Percentiles rank a stretch among this genome's conserved stretches.
Evolutionary conservation across 1,140 invertebrate genomes (phyloP).

Genomic region (Heliconius himera): DNA sequence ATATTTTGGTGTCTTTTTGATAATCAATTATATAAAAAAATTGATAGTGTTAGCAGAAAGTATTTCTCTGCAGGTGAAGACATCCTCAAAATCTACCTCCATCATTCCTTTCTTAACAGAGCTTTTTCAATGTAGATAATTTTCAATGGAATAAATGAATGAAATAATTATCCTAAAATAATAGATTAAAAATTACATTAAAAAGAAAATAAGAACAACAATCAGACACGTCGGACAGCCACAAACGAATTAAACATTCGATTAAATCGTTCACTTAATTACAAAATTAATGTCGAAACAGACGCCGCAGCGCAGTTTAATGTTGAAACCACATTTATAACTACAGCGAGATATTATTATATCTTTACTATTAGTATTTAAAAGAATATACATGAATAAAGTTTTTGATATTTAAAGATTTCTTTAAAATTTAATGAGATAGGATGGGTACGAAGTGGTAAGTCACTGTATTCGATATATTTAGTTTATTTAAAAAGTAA

Average conservation of each 20-base stretch:
- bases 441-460: too few relatives aligned
- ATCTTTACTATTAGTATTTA: neutral
- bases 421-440: too few relatives aligned
- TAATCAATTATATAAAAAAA: too few relatives aligned
- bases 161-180: neutral
- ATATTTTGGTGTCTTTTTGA: too few relatives aligned
- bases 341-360: constrained; percentile 9
- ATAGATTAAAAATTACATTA: constrained; percentile 2
- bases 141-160: neutral
- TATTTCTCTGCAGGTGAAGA: too few relatives aligned
- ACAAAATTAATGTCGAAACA: constrained; percentile 64
- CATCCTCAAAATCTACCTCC: too few relatives aligned
- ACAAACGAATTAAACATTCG: constrained; percentile 67
- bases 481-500: too few relatives aligned
- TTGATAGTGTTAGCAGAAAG: too few relatives aligned
- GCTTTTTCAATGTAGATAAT: neutral
- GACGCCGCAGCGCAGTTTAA: constrained; percentile 50
- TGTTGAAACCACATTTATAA: constrained; percentile 42
- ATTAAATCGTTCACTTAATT: constrained; percentile 68
- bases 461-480: too few relatives aligned
- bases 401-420: too few relatives aligned
- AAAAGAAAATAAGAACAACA: constrained; percentile 45
- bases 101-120: too few relatives aligned
- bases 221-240: constrained; percentile 50
- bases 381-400: neutral